Evolutionary conservation across 2,113 vertebrate species (phyloP), one percentile per base, ranked within the genome.

Genomic region (Otus sunia): DNA sequence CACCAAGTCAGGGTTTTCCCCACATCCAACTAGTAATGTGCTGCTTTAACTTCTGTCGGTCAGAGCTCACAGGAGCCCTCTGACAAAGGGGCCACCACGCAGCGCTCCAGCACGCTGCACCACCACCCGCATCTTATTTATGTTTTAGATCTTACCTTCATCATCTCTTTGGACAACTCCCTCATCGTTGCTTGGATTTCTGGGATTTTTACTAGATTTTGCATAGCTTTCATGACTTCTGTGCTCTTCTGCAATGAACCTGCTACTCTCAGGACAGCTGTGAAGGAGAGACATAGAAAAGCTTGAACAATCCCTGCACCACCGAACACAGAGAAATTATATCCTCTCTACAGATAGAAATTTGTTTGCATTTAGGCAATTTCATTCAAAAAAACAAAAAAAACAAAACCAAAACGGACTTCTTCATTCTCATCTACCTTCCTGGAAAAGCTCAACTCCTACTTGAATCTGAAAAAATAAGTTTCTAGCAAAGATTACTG

Each of bases 221-320:
- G 99, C 99, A 99, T 99, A 95, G 99, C 99, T 97, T 99, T 99
- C 99, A 99, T 99, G 79, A 99, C 99, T 84, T 99, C 99, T 71
- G 99, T 99, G 98, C 99, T 99, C 97, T 99, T 99, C 98, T 99
- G 99, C 85, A 99, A 66, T 4, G 99, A 98, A 13, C 99, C 99
- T 7, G 99, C 99, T 37, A 99, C 99, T 94, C 98, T 98, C 30
- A 99, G 95, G 18, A 99, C 96, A 89, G 99, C 99, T 99, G 97
- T 60, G 96, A 96, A 95, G 30, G 91, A 66, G 84, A 96, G 36
- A 52, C 37, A 78, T 0, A 68, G 75, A 74, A 84, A 60, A 76
- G 6, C 27, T 27, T 72, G 64, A 91, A 39, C 0, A 2, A 91
- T 5, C 11, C 52, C 15, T 10, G 25, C 34, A 67, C 17, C 45